A percentile compares a stretch with the other conserved stretches of the same genome.
Evolutionary conservation across 2,797 vertebrate genomes (phyloP).

Genomic region (Epinephelus coioides): DNA sequence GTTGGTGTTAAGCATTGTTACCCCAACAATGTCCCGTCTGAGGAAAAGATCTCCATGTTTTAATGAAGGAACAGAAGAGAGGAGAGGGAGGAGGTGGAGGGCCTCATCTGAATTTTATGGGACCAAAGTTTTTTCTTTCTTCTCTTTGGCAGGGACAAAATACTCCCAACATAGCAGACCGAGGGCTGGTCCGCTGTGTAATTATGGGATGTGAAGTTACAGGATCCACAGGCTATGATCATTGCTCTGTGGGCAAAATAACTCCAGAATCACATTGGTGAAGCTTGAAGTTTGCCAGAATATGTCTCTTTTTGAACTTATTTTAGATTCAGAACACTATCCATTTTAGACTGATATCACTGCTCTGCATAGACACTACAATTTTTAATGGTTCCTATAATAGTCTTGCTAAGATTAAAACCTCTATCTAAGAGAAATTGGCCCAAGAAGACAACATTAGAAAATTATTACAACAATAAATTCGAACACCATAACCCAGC

Average conservation of each 20-base stretch:
- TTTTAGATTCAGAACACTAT: slow-evolving; percentile 28
- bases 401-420: background rate
- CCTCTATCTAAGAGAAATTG: no score
- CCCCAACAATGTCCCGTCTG: slow-evolving; percentile 54
- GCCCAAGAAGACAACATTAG: background rate
- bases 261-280: slow-evolving; percentile 16
- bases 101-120: slow-evolving; percentile 66
- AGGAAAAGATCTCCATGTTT: slow-evolving; percentile 52
- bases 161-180: slow-evolving; percentile 63
- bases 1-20: slow-evolving; percentile 83
- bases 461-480: slow-evolving; percentile 7
- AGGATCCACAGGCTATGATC: slow-evolving; percentile 54
- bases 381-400: background rate
- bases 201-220: slow-evolving; percentile 57
- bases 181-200: slow-evolving; percentile 53
- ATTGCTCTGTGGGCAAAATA: slow-evolving; percentile 33
- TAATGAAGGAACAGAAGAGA: slow-evolving; percentile 35
- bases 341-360: background rate
- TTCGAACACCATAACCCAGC: background rate
- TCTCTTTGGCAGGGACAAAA: slow-evolving; percentile 46
- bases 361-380: background rate
- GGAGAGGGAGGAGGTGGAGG: slow-evolving; percentile 14
- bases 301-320: background rate
- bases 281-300: slow-evolving; percentile 7
- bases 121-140: slow-evolving; percentile 35